phyloP scores from a whole-genome alignment of 2,797 vertebrate species.

The Echiichthys vipera region DNA sequence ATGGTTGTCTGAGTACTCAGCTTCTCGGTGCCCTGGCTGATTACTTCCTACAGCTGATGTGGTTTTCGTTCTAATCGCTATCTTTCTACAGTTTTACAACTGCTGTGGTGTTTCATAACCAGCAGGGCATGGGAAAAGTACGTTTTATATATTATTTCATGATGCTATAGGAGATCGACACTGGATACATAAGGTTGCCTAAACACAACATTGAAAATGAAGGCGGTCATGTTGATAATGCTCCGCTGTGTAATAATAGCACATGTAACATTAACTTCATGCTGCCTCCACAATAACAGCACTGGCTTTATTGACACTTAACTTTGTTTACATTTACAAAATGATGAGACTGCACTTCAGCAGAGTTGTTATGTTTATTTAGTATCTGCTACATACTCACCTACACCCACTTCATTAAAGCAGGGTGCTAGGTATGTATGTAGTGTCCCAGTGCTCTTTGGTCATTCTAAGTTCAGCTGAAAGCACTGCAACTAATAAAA shows the following conservation, averaged over 20 bases:
- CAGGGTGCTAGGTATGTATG: constrained; percentile 1
- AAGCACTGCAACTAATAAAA: not conserved
- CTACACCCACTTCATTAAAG: constrained; percentile 55
- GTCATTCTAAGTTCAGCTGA: constrained; percentile 3
- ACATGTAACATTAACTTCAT: not conserved
- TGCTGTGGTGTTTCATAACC: constrained; percentile 1
- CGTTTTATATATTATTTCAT: not conserved
- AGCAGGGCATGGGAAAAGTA: not conserved
- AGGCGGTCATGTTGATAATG: not conserved
- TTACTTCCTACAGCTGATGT: constrained; percentile 43
- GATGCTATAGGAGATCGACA: not conserved
- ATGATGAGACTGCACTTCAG: constrained; percentile 62
- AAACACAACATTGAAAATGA: not conserved
- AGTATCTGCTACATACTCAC: constrained; percentile 50
- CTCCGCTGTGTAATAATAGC: constrained; percentile 20
- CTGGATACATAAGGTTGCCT: constrained; percentile 7
- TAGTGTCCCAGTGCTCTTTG: constrained; percentile 15
- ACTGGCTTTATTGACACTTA: constrained; percentile 9
- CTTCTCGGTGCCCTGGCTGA: constrained; percentile 24
- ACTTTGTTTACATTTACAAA: constrained; percentile 51
- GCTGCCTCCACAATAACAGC: constrained; percentile 1
- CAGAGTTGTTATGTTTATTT: constrained; percentile 41
- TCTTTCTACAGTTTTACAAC: not conserved
- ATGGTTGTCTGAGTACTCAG: constrained; percentile 33
- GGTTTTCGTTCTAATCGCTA: constrained; percentile 23